Percentiles rank a stretch among this genome's conserved stretches.
These are phyloP conservation scores for Parotia lawesii DNA, from an alignment of 2,113 vertebrate species.

Conservation along the genomic window DNA sequence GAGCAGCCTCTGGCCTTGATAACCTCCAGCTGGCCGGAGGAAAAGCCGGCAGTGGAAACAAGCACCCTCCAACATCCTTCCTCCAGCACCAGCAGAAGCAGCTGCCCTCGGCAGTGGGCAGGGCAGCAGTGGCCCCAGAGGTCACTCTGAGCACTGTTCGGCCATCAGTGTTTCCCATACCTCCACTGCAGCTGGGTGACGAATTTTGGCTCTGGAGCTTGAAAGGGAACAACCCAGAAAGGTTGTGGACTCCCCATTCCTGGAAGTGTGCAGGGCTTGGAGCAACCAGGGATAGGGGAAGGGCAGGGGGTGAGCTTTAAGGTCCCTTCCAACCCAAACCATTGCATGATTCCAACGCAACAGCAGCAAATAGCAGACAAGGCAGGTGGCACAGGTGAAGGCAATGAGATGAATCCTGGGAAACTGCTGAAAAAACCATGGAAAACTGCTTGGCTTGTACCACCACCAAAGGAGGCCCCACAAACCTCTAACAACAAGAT, in stretches of 20 bases:
- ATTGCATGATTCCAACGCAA: not conserved
- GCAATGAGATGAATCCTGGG: not conserved
- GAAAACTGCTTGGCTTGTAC: not conserved
- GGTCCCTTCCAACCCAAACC: not conserved
- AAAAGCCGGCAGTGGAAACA: conserved; percentile 33
- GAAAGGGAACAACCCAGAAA: not conserved
- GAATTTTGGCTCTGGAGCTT: accelerated
- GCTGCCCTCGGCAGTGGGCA: not conserved
- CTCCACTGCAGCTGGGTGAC: accelerated
- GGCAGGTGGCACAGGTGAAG: not conserved
- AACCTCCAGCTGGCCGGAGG: conserved; percentile 63
- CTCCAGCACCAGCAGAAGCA: not conserved
- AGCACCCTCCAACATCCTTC: not conserved
- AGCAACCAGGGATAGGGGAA: not conserved
- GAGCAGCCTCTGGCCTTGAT: conserved; percentile 64
- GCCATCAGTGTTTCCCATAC: accelerated
- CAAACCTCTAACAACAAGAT: not conserved
- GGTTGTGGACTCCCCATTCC: too few relatives aligned
- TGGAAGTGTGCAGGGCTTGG: not conserved
- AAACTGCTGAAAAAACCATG: not conserved
- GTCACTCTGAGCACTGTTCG: accelerated
- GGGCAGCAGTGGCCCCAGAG: not conserved
- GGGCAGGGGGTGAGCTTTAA: not conserved
- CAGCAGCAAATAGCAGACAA: not conserved
- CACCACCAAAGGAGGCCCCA: not conserved